Evolutionary conservation across 2,797 vertebrate genomes (phyloP), one percentile per base, ranked within the genome.

Genomic region (Hyperoplus lanceolatus): DNA sequence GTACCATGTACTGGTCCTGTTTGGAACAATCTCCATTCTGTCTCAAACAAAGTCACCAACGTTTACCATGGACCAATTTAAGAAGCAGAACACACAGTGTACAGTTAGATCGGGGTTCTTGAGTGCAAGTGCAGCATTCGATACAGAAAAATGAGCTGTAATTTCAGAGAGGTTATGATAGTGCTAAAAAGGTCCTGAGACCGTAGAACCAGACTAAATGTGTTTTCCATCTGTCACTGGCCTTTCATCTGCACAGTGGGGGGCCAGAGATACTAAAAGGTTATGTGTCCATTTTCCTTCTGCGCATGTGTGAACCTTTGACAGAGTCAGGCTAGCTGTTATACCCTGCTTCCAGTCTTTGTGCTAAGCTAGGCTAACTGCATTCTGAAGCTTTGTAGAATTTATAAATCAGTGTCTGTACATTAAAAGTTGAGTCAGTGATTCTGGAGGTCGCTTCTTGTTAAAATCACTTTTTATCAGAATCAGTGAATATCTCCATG

Each of bases 131-230:
- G 0, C 41, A 76, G 59, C 67, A 75, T 39, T 5, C 53, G 81
- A 82, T 76, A 49, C 71, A 81, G 62, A 79, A 77, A 70, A 70
- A 60, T 15, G 48, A 80, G 64, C 58, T 75, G 60, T 62, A 77
- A 75, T 81, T 68, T 78, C 56, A 61, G 53, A 68, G 29, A 41
- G 48, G 59, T 80, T 16, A 54, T 77, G 29, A 57, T 54, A 64
- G 66, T 13, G 36, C 64, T 61, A 69, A 81, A 42, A 71, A 50
- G n/a, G 14, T 12, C 18, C 46, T n/a, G 56, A 48, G 48, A 61
- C 58, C 62, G 48, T 6, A 15, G 18, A 72, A 56, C 39, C 69
- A 11, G 3, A 61, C 59, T 21, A 11, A 29, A 86, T 54, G 15
- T 57, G 57, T 64, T 82, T 38, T 46, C 79, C 77, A 82, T 68